phyloP scores from a whole-genome alignment of 2,888 invertebrate species.

The Atethmia centrago region DNA sequence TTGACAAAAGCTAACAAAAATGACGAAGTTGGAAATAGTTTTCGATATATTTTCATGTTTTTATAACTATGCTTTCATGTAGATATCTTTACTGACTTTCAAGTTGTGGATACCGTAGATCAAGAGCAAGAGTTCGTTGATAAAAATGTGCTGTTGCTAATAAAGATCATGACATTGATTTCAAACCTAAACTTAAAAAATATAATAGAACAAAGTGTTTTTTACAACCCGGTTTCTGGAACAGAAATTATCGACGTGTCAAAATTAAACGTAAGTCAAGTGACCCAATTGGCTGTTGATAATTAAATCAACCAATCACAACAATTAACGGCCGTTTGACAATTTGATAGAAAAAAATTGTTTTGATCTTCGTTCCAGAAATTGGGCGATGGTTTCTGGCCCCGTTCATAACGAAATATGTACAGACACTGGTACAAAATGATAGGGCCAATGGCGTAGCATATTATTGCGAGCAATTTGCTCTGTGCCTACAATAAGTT shows the following conservation, averaged over 20 bases:
- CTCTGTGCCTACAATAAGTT: slow-evolving; percentile 68
- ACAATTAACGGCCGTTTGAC: neutral
- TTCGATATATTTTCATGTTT: neutral
- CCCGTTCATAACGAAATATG: slow-evolving; percentile 34
- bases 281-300: too few species aligned
- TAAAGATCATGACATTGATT: neutral
- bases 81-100: neutral
- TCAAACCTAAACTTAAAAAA: neutral
- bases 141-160: too few species aligned
- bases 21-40: neutral
- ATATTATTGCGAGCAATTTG: slow-evolving; percentile 74
- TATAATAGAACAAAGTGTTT: neutral
- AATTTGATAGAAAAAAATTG: neutral
- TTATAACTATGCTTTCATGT: too few species aligned
- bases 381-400: slow-evolving; percentile 22
- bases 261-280: too few species aligned
- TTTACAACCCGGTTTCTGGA: too few species aligned
- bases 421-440: slow-evolving; percentile 67
- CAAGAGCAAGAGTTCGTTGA: neutral
- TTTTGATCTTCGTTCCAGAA: neutral
- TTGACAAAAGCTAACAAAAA: neutral
- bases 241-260: neutral
- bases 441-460: slow-evolving; percentile 70
- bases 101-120: neutral
- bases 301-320: neutral